Percentiles rank a stretch among this genome's conserved stretches.
phyloP scores from a whole-genome alignment of 2,113 vertebrate species.

The Peromyscus californicus region DNA sequence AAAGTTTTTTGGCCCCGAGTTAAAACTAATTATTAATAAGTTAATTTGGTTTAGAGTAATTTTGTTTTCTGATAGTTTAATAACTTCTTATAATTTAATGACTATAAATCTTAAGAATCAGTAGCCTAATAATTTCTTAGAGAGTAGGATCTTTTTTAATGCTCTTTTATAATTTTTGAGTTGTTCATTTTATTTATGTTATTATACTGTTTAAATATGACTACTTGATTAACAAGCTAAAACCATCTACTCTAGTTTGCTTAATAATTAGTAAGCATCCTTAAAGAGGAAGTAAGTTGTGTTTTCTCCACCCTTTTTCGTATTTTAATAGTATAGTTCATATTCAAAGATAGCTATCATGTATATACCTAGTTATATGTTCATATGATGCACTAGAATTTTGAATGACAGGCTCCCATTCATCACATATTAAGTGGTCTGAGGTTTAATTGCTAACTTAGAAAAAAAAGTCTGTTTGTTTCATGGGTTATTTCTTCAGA shows the following conservation, averaged over 20 bases:
- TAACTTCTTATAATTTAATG: constrained; percentile 51
- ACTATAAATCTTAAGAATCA: constrained; percentile 2
- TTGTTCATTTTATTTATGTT: constrained; percentile 45
- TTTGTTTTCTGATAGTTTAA: constrained; percentile 22
- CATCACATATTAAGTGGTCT: constrained; percentile 38
- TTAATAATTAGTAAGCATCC: constrained; percentile 35
- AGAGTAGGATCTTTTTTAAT: neutral
- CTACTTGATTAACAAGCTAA: constrained; percentile 7
- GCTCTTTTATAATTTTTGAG: neutral
- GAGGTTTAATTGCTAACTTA: constrained; percentile 27
- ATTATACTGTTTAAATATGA: constrained; percentile 32
- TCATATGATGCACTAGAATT: neutral
- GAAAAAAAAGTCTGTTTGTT: neutral
- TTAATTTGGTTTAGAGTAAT: constrained; percentile 33
- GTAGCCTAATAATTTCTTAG: neutral
- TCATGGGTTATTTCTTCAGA: constrained; percentile 25
- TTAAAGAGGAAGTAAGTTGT: constrained; percentile 20
- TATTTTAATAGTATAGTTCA: constrained; percentile 21
- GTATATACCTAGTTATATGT: neutral
- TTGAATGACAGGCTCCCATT: constrained; percentile 33
- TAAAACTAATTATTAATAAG: constrained; percentile 41
- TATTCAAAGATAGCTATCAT: neutral
- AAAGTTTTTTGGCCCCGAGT: constrained; percentile 11
- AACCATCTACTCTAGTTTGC: constrained; percentile 20
- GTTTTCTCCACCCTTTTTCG: neutral